These are phyloP conservation scores for Tragelaphus strepsiceros DNA, from an alignment of 2,113 vertebrate genomes.

Conservation along the genomic window DNA sequence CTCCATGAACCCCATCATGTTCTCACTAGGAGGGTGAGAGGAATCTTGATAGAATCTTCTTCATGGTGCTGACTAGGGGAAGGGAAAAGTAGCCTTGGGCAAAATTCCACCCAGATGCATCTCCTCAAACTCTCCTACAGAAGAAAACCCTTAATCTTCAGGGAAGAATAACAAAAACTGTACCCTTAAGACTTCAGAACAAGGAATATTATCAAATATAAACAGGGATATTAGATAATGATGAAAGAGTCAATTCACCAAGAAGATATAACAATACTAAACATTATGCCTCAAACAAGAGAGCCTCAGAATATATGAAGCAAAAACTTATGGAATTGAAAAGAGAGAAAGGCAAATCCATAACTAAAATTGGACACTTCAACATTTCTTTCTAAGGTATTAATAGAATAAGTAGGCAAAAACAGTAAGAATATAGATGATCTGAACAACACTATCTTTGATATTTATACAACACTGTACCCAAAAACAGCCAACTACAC, in stretches of 20 bases:
- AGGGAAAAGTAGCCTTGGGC: not conserved
- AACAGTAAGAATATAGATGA: too few species aligned
- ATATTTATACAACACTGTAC: too few species aligned
- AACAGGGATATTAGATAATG: not conserved
- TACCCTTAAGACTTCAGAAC: not conserved
- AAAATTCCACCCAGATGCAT: not conserved
- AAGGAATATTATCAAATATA: not conserved
- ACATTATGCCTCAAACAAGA: too few species aligned
- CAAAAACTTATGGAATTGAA: too few species aligned
- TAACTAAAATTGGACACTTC: too few species aligned
- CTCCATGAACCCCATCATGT: not conserved
- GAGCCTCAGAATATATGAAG: too few species aligned
- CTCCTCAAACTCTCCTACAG: not conserved
- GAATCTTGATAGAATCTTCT: not conserved
- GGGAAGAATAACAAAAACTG: not conserved
- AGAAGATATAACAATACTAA: too few species aligned
- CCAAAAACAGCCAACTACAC: too few species aligned
- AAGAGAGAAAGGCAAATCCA: too few species aligned
- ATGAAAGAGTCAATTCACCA: not conserved
- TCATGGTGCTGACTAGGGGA: not conserved
- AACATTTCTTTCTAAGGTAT: too few species aligned
- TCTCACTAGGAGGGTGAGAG: not conserved
- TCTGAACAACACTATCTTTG: too few species aligned
- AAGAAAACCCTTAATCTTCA: not conserved
- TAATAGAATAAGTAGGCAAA: too few species aligned